Percentiles rank a stretch among this genome's conserved stretches.
phyloP scores from a whole-genome alignment of 2,113 vertebrate genomes.

The Monopterus albus region DNA sequence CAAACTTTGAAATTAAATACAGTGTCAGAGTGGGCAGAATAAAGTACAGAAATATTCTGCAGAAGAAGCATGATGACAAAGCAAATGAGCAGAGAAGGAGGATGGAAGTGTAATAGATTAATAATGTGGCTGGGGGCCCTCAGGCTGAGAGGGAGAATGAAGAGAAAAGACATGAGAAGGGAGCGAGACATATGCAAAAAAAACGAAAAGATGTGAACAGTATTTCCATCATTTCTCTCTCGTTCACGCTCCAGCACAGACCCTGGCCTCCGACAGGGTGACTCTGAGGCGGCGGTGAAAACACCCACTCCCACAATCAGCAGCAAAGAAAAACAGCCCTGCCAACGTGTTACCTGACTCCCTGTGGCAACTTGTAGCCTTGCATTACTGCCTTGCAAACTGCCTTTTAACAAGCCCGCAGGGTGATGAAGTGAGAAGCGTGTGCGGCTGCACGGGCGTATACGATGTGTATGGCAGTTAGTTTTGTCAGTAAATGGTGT shows the following conservation, averaged over 20 bases:
- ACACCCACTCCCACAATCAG: slow-evolving; percentile 60
- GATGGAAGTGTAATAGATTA: slow-evolving; percentile 53
- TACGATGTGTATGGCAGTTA: slow-evolving; percentile 15
- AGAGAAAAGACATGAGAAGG: not conserved
- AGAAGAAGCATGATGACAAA: slow-evolving; percentile 50
- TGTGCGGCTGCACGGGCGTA: slow-evolving; percentile 21
- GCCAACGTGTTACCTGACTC: slow-evolving; percentile 74
- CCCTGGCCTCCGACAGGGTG: slow-evolving; percentile 38
- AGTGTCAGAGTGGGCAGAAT: slow-evolving; percentile 8
- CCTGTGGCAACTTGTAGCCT: slow-evolving; percentile 35
- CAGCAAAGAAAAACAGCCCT: slow-evolving; percentile 45
- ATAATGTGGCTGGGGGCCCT: slow-evolving; percentile 57
- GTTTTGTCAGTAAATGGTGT: slow-evolving; percentile 5
- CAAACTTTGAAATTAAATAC: slow-evolving; percentile 51
- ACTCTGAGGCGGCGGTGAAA: slow-evolving; percentile 34
- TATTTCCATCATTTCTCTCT: slow-evolving; percentile 51
- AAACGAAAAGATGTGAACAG: slow-evolving; percentile 27
- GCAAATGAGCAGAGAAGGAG: slow-evolving; percentile 39
- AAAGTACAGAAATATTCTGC: not conserved
- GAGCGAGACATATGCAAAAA: not conserved
- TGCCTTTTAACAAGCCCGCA: slow-evolving; percentile 66
- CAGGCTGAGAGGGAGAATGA: slow-evolving; percentile 30
- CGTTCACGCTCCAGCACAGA: slow-evolving; percentile 50
- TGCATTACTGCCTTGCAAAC: slow-evolving; percentile 68
- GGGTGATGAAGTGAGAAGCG: slow-evolving; percentile 73